phyloP scores from a whole-genome alignment of 2,888 invertebrate species.

The Xestia c-nigrum region DNA sequence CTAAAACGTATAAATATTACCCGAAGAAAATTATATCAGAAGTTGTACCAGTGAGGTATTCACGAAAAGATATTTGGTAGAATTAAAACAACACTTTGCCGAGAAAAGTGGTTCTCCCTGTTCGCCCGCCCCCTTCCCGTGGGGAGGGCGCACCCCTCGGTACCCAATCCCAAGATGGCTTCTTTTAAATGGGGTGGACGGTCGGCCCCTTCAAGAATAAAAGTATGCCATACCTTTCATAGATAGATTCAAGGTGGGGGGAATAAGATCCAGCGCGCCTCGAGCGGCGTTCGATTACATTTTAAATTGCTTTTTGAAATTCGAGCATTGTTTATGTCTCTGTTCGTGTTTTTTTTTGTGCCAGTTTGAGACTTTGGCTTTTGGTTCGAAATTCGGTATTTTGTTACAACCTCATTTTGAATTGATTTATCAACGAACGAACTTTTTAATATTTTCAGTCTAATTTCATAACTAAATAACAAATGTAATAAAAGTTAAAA shows the following conservation, averaged over 20 bases:
- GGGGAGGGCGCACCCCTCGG: slow-evolving; percentile 74
- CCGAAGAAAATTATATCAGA: slow-evolving; percentile 88
- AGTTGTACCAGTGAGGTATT: slow-evolving; percentile 87
- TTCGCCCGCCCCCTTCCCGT: slow-evolving; percentile 71
- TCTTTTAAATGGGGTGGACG: slow-evolving; percentile 90
- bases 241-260: slow-evolving; percentile 84
- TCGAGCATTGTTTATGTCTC: slow-evolving; percentile 74
- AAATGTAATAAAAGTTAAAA: slow-evolving; percentile 37
- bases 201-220: slow-evolving; percentile 88
- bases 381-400: slow-evolving; percentile 36
- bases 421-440: background rate
- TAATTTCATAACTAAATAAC: background rate
- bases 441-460: slow-evolving; percentile 3
- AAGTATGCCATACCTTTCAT: slow-evolving; percentile 88
- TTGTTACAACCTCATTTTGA: slow-evolving; percentile 34
- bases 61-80: slow-evolving; percentile 90
- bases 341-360: slow-evolving; percentile 63
- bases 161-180: slow-evolving; percentile 89
- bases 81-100: slow-evolving; percentile 90
- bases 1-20: slow-evolving; percentile 87
- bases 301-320: slow-evolving; percentile 85
- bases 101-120: slow-evolving; percentile 87
- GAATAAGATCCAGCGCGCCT: slow-evolving; percentile 74
- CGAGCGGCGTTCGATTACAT: slow-evolving; percentile 83
- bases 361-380: slow-evolving; percentile 65